Percentiles rank a stretch among this genome's conserved stretches.
Evolutionary conservation across 2,113 vertebrate genomes (phyloP).

Genomic region (Promerops cafer): DNA sequence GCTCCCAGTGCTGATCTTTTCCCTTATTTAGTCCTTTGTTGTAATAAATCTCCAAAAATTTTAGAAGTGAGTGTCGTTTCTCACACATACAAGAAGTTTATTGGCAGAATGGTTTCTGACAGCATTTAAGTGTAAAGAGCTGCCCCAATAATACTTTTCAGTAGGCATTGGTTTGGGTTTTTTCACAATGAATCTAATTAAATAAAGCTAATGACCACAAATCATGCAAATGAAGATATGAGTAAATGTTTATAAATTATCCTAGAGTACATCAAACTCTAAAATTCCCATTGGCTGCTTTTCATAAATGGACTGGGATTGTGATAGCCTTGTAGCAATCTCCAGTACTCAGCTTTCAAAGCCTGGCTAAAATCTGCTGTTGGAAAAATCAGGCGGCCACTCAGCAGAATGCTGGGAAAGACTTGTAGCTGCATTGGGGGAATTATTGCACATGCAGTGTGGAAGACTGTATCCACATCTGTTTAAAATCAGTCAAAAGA

Average conservation of each 20-base stretch:
- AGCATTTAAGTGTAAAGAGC: background rate
- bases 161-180: accelerated
- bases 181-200: background rate
- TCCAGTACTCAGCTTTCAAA: background rate
- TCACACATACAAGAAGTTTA: background rate
- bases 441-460: background rate
- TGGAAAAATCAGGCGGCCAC: background rate
- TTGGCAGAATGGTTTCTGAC: background rate
- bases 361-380: background rate
- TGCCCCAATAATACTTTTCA: background rate
- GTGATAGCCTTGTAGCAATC: background rate
- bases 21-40: too few relatives aligned
- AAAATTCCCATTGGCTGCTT: background rate
- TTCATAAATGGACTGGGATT: background rate
- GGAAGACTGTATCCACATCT: background rate
- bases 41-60: too few relatives aligned
- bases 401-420: background rate
- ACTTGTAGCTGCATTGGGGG: background rate
- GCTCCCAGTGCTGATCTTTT: too few relatives aligned
- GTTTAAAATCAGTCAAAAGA: background rate
- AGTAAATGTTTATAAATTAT: background rate
- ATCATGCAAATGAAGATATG: background rate
- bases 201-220: background rate
- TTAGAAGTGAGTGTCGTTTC: too few relatives aligned
- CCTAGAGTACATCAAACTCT: background rate